Conservation (phyloP, 2,797 vertebrate species). For the Tenualosa ilisha region DNA sequence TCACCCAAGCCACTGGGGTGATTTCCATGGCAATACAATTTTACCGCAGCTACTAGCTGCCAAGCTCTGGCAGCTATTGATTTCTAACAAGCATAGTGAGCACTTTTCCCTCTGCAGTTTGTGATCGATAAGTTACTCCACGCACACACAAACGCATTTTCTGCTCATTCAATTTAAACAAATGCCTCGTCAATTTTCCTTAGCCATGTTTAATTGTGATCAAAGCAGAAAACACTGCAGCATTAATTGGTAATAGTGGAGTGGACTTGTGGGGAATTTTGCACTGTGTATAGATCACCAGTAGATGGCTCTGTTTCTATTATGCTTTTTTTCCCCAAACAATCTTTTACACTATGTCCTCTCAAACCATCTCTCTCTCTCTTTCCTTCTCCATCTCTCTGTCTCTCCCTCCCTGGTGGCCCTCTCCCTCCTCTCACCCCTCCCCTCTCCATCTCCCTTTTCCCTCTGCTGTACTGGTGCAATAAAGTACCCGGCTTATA, state of each 20-base stretch:
- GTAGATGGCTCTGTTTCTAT: constrained; percentile 14
- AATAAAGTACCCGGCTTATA: constrained; percentile 10
- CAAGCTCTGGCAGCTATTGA: neutral
- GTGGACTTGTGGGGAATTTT: neutral
- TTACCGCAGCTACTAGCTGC: neutral
- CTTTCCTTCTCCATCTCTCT: neutral
- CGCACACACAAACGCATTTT: neutral
- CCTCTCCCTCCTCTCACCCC: neutral
- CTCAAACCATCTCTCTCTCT: neutral
- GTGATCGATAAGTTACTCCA: neutral
- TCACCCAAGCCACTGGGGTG: neutral
- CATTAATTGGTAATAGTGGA: neutral
- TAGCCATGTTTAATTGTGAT: neutral
- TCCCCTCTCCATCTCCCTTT: neutral
- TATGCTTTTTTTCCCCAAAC: neutral
- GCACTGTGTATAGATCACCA: neutral
- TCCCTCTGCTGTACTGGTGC: constrained; percentile 14
- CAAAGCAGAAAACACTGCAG: neutral
- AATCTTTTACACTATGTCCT: neutral
- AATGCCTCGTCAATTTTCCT: constrained; percentile 15
- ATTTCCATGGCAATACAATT: constrained; percentile 12
- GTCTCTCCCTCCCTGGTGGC: neutral
- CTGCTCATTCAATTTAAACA: constrained; percentile 11
- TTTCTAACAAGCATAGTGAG: neutral
- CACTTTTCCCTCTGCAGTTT: neutral